Evolutionary conservation across 2,797 vertebrate species (phyloP), one percentile per base, ranked within the genome.

Genomic region (Esox lucius): DNA sequence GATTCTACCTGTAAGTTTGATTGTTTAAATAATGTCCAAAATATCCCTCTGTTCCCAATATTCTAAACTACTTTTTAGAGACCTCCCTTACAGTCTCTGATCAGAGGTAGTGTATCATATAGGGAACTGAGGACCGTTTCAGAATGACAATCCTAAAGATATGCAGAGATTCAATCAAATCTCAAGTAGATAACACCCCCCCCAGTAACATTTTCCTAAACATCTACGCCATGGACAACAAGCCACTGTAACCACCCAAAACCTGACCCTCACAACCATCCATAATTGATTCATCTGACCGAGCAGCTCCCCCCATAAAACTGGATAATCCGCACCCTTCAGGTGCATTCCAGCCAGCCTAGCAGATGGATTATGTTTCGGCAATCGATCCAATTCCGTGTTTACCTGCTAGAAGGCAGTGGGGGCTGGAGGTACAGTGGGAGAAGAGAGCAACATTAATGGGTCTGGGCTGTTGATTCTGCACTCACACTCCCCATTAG

Each of bases 401-500:
- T 74, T 81, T 49, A 80, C 78, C 48, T 53, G 61, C 72, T 56
- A 26, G 48, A 22, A 70, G 13, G 39, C 22, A 72, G 66, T 42
- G 62, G 39, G 33, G 22, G 28, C 17, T 33, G 73, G 19, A 39
- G 48, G 48, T 68, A 17, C 15, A 6, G 31, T 70, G 42, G 70
- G 67, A n/a, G 35, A 46, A 59, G 46, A 35, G 74, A 69, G 75
- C 26, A 69, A 77, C 15, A 17, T 78, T 87, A 90, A 89, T 88
- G 89, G 2, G 12, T 81, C 81, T 75, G 74, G 71, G 75, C 69
- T n/a, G 39, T 81, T 86, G 77, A 87, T 81, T 86, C 77, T 13
- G 81, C 83, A 81, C 81, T 72, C 78, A 71, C 79, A 31, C 1
- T 77, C 53, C 81, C 88, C 89, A 91, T 91, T 90, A 90, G 65